Evolutionary conservation across 1,140 invertebrate species (phyloP).

Genomic region (Oncopeltus fasciatus): DNA sequence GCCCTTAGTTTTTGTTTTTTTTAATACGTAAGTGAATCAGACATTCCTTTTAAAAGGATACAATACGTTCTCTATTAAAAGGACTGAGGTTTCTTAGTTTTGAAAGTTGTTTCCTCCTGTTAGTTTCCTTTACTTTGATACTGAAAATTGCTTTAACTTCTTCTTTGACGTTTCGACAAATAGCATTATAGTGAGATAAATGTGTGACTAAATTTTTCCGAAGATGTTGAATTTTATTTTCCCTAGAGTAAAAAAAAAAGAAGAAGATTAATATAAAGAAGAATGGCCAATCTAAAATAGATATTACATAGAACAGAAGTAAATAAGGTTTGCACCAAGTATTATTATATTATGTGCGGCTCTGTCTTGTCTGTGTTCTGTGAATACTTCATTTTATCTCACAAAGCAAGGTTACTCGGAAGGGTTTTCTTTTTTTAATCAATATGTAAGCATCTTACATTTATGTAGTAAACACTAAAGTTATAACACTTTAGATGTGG

Average conservation of each 20-base stretch:
- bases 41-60: no score
- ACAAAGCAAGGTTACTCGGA: not conserved
- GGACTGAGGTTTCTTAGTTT: conserved; percentile 47
- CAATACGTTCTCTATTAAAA: conserved; percentile 50
- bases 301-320: not conserved
- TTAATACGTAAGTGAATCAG: no score
- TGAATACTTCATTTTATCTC: not conserved
- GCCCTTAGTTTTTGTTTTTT: no score
- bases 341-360: not conserved
- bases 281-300: not conserved
- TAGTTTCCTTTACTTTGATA: conserved; percentile 49
- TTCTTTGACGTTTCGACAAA: conserved; percentile 55
- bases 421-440: not conserved
- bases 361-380: no score
- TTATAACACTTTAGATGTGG: no score
- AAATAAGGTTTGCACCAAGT: not conserved
- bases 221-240: conserved; percentile 49
- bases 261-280: not conserved
- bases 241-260: conserved; percentile 27
- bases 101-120: conserved; percentile 44
- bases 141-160: conserved; percentile 54
- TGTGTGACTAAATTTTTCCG: conserved; percentile 50
- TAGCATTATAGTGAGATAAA: conserved; percentile 49
- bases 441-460: no score
- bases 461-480: no score